Evolutionary conservation across 2,797 vertebrate species (phyloP).

Genomic region (Thripadectes ignobilis): DNA sequence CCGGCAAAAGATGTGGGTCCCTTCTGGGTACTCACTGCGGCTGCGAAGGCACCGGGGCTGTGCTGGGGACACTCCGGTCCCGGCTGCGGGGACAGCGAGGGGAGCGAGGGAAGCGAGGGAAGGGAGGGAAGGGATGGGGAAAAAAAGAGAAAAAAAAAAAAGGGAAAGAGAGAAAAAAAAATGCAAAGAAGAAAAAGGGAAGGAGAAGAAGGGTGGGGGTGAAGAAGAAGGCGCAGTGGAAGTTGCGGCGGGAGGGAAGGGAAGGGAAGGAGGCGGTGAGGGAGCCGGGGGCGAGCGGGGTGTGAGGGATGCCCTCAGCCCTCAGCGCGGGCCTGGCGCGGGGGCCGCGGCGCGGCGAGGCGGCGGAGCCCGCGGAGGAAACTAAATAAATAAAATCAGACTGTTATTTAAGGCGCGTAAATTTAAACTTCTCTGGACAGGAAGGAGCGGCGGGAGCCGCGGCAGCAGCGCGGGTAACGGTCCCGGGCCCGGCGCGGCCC

Average conservation of each 20-base stretch:
- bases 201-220: too few relatives aligned
- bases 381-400: slow-evolving; percentile 69
- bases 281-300: neutral
- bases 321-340: neutral
- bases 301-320: neutral
- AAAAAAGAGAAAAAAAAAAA: accelerated
- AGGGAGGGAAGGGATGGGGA: too few relatives aligned
- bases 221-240: neutral
- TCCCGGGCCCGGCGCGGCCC: neutral
- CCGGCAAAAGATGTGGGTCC: neutral
- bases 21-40: slow-evolving; percentile 38
- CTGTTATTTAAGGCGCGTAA: slow-evolving; percentile 82
- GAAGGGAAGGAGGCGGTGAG: neutral
- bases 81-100: neutral
- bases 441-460: slow-evolving; percentile 75
- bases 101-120: neutral
- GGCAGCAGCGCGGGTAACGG: slow-evolving; percentile 68
- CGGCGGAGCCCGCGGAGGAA: slow-evolving; percentile 62
- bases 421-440: slow-evolving; percentile 83
- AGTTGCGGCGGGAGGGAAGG: neutral
- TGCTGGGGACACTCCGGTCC: neutral
- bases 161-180: too few relatives aligned
- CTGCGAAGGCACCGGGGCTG: neutral
- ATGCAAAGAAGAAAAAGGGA: accelerated
- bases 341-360: slow-evolving; percentile 13